These are phyloP conservation scores for Philonicus albiceps DNA, from an alignment of 2,888 invertebrate species.

Conservation along the genomic window DNA sequence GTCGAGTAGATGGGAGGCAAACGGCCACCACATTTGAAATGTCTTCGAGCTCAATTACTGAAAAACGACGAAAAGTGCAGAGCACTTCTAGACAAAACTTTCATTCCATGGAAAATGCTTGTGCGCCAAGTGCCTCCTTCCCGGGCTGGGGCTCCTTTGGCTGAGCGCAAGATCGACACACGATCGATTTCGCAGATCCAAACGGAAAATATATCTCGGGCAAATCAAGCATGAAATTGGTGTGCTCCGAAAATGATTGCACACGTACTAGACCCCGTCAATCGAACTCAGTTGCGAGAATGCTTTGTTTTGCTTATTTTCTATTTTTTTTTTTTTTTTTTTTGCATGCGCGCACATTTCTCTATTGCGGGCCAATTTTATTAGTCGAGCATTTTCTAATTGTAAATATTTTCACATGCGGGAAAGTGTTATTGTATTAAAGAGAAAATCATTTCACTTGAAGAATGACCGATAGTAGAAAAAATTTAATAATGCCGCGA, in stretches of 20 bases:
- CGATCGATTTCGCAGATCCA: not conserved
- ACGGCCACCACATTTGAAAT: not conserved
- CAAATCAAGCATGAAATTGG: constrained; percentile 33
- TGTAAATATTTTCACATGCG: constrained; percentile 23
- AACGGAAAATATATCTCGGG: not conserved
- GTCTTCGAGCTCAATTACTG: not conserved
- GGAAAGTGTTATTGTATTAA: not conserved
- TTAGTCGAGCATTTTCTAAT: not conserved
- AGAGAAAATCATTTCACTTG: not conserved
- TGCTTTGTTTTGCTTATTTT: not conserved
- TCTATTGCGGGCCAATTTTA: not conserved
- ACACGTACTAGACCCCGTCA: not conserved
- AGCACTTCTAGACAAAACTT: not conserved
- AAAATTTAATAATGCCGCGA: not conserved
- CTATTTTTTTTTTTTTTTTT: not conserved
- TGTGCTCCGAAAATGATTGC: constrained; percentile 20
- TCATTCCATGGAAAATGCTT: not conserved
- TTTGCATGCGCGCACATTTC: not conserved
- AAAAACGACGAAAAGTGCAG: not conserved
- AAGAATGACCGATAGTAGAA: not conserved
- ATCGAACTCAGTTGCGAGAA: not conserved
- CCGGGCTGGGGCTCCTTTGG: not conserved
- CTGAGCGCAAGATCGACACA: not conserved
- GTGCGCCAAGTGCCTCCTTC: not conserved
- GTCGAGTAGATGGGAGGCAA: not conserved